These are phyloP conservation scores for Anthopleura sola DNA, from an alignment of 64 coral and sea anemone species.

Conservation along the genomic window DNA sequence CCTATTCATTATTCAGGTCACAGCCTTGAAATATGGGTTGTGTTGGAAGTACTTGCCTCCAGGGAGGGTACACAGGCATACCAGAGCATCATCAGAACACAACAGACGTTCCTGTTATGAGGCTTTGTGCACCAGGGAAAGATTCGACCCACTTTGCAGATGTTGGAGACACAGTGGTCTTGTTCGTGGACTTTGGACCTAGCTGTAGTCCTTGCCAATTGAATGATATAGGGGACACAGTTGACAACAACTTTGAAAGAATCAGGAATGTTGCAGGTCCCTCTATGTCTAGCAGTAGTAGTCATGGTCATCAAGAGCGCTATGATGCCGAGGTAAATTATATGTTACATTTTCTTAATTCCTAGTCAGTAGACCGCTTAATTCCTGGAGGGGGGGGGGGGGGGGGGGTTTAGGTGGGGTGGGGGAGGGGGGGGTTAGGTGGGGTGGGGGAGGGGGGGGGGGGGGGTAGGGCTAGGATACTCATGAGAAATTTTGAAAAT, in stretches of 20 bases:
- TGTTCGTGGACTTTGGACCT: constrained; percentile 45
- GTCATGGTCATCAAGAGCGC: background rate
- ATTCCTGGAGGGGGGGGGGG: no score
- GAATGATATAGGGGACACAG: background rate
- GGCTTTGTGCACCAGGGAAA: constrained; percentile 42
- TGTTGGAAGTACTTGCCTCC: background rate
- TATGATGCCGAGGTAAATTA: constrained; percentile 9
- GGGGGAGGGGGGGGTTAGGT: no score
- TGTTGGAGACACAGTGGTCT: constrained; percentile 38
- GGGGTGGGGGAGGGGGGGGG: no score
- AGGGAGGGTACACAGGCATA: background rate
- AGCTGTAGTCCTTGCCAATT: background rate
- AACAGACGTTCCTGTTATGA: background rate
- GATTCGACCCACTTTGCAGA: constrained; percentile 44
- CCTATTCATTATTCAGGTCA: background rate
- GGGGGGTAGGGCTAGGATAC: no score
- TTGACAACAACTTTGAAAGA: background rate
- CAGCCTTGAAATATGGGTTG: background rate
- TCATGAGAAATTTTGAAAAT: no score
- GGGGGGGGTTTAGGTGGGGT: no score
- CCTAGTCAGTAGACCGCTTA: no score
- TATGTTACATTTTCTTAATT: no score
- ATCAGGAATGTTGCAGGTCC: background rate
- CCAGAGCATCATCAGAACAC: background rate
- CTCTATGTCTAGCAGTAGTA: background rate